These are phyloP conservation scores for Eupithecia dodoneata DNA, from an alignment of 2,888 invertebrate species.

Conservation along the genomic window DNA sequence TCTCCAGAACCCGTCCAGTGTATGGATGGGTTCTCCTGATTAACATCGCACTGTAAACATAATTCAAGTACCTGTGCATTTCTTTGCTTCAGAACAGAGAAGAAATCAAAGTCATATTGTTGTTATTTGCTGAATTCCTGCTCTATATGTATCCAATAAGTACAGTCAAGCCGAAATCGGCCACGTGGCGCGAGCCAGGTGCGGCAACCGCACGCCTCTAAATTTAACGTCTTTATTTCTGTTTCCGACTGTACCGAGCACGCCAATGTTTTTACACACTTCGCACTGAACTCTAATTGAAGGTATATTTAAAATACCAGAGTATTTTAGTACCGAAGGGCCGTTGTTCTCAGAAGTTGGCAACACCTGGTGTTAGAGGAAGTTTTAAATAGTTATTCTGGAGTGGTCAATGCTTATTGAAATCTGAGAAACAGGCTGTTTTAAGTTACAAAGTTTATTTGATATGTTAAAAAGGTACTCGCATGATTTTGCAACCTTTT, in stretches of 20 bases:
- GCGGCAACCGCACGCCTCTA: conserved; percentile 78
- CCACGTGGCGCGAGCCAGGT: conserved; percentile 74
- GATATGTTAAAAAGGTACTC: background rate
- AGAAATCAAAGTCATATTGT: background rate
- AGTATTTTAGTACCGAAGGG: conserved; percentile 41
- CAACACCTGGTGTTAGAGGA: conserved; percentile 42
- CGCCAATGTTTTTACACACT: conserved; percentile 47
- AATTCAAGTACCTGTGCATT: background rate
- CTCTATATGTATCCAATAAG: conserved; percentile 58
- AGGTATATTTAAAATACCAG: conserved; percentile 43
- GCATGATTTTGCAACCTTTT: background rate
- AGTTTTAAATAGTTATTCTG: conserved; percentile 38
- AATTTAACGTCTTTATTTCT: conserved; percentile 83
- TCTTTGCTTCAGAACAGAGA: background rate
- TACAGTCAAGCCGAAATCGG: conserved; percentile 69
- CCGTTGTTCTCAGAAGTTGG: conserved; percentile 31
- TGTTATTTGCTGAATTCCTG: conserved; percentile 29
- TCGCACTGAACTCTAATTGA: conserved; percentile 44
- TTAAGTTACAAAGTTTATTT: background rate
- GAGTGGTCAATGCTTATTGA: conserved; percentile 21
- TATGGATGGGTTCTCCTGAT: no score
- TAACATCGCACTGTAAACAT: background rate
- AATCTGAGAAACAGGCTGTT: background rate
- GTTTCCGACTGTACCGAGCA: conserved; percentile 71
- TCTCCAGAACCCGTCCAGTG: no score